Conservation (phyloP, 2,888 invertebrate species). For the Zaprionus lineosus region DNA sequence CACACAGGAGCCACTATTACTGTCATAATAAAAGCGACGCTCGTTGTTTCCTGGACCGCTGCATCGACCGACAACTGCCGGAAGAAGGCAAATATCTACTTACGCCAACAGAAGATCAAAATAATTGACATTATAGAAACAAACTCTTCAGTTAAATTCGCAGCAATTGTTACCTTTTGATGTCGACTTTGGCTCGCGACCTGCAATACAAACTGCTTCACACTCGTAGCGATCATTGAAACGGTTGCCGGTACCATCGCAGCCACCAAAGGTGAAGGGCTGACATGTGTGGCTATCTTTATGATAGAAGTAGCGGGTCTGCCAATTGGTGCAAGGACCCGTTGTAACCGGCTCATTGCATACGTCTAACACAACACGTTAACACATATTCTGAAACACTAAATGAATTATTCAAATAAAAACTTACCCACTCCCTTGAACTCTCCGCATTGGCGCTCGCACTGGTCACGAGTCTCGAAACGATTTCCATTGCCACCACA, state of each 20-base stretch:
- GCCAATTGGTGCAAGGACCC: conserved; percentile 88
- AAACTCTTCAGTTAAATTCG: background rate
- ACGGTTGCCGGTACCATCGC: conserved; percentile 92
- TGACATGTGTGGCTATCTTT: conserved; percentile 85
- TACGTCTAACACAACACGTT: conserved; percentile 85
- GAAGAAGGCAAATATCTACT: conserved; percentile 87
- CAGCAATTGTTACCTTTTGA: conserved; percentile 75
- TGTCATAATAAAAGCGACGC: conserved; percentile 90
- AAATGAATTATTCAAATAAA: background rate
- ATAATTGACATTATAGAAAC: conserved; percentile 21
- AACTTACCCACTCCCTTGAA: conserved; percentile 87
- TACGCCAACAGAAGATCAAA: conserved; percentile 61
- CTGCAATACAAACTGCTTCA: conserved; percentile 87
- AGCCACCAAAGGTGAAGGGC: conserved; percentile 91
- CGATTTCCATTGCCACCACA: conserved; percentile 90
- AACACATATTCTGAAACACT: conserved; percentile 27
- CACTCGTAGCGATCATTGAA: conserved; percentile 91
- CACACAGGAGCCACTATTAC: conserved; percentile 87
- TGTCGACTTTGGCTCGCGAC: conserved; percentile 83
- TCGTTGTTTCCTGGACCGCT: conserved; percentile 72
- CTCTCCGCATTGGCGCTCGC: conserved; percentile 89
- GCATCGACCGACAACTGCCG: conserved; percentile 87
- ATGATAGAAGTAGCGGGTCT: conserved; percentile 88
- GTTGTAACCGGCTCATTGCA: conserved; percentile 87
- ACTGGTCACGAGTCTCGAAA: conserved; percentile 89